phyloP scores from a whole-genome alignment of 1,140 invertebrate genomes.

The Drosophila kanapiae region DNA sequence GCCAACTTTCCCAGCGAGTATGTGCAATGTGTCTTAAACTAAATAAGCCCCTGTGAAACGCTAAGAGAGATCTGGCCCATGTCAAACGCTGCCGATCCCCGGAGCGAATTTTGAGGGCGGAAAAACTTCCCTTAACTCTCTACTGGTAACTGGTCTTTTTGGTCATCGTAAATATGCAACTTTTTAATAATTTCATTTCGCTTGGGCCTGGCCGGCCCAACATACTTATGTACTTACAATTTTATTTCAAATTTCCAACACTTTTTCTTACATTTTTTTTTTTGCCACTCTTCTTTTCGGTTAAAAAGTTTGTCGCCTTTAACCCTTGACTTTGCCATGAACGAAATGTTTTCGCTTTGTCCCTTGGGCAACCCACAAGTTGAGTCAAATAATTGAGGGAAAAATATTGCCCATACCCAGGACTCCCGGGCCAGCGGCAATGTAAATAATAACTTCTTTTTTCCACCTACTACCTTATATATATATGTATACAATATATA shows the following conservation, averaged over 20 bases:
- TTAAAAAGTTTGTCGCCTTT: slow-evolving; percentile 35
- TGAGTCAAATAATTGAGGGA: slow-evolving; percentile 27
- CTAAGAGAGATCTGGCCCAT: slow-evolving; percentile 5
- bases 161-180: slow-evolving; percentile 44
- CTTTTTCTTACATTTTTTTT: neutral
- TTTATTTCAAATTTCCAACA: slow-evolving; percentile 24
- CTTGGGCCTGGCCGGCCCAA: neutral
- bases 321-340: slow-evolving; percentile 33
- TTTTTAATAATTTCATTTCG: slow-evolving; percentile 42
- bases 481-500: neutral
- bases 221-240: slow-evolving; percentile 41
- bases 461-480: neutral
- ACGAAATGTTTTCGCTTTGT: slow-evolving; percentile 1
- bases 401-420: slow-evolving; percentile 9
- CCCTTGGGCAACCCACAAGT: neutral
- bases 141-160: neutral
- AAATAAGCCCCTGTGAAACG: slow-evolving; percentile 17
- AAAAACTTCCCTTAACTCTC: slow-evolving; percentile 6
- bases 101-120: neutral
- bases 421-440: neutral
- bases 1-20: slow-evolving; percentile 9
- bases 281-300: neutral
- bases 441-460: slow-evolving; percentile 17
- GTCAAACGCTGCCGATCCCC: slow-evolving; percentile 7
- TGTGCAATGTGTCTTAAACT: slow-evolving; percentile 5